Evolutionary conservation across 2,113 vertebrate species (phyloP).

Genomic region (Mirounga angustirostris): DNA sequence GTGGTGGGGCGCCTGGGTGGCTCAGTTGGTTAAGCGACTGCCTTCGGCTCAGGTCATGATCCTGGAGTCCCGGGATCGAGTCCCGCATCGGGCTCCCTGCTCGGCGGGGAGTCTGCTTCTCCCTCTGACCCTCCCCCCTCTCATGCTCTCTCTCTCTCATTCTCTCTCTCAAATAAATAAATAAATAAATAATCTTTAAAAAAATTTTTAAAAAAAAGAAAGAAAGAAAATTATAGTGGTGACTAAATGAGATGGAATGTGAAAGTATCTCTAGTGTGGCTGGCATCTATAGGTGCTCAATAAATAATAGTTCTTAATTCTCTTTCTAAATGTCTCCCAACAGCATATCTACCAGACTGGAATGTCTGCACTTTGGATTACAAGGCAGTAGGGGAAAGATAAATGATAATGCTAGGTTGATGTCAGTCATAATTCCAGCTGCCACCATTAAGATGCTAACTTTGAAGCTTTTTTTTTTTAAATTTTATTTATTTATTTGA

Average conservation of each 20-base stretch:
- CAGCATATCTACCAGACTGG: background rate
- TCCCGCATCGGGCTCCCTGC: too few relatives aligned
- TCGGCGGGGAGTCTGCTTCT: too few relatives aligned
- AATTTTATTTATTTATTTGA: too few relatives aligned
- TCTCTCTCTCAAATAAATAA: too few relatives aligned
- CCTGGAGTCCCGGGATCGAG: too few relatives aligned
- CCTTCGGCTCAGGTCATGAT: too few relatives aligned
- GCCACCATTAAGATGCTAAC: background rate
- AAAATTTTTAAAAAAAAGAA: too few relatives aligned
- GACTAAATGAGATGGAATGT: background rate
- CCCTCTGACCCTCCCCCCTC: too few relatives aligned
- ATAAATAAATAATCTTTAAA: too few relatives aligned
- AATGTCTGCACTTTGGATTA: background rate
- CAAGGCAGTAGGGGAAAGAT: background rate
- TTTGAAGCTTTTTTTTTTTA: background rate
- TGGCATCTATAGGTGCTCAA: background rate
- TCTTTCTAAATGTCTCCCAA: background rate
- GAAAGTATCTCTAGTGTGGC: background rate
- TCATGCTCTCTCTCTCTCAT: too few relatives aligned
- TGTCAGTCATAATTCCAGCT: background rate
- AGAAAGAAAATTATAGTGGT: background rate
- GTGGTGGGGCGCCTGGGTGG: background rate
- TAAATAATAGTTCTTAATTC: background rate
- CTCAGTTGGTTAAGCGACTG: too few relatives aligned
- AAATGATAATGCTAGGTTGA: background rate